Conservation (phyloP, 1,140 invertebrate genomes). For the Holotrichia oblita region DNA sequence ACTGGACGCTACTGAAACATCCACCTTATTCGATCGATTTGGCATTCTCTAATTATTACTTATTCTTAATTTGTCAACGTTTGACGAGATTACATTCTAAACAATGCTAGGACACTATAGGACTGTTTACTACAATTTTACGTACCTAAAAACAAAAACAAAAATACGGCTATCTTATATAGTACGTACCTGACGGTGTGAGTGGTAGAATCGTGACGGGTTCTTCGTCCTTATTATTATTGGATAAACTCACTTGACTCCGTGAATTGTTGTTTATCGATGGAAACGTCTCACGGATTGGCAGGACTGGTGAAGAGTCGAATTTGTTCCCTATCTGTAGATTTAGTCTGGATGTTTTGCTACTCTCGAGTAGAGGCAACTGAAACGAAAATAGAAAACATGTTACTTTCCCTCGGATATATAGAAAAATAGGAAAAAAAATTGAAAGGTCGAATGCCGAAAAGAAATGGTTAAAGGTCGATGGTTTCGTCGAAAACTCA, state of each 20-base stretch:
- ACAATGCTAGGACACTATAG: too few relatives aligned
- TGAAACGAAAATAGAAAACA: constrained; percentile 48
- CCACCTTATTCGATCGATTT: too few relatives aligned
- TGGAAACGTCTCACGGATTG: constrained; percentile 55
- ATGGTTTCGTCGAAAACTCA: background rate
- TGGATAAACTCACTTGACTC: constrained; percentile 49
- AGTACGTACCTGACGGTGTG: constrained; percentile 63
- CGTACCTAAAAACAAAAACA: background rate
- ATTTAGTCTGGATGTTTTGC: constrained; percentile 56
- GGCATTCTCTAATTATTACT: too few relatives aligned
- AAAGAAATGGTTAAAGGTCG: background rate
- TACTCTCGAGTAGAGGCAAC: constrained; percentile 57
- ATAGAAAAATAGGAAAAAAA: constrained; percentile 46
- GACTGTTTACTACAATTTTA: too few relatives aligned
- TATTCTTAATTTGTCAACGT: too few relatives aligned
- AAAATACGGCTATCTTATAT: background rate
- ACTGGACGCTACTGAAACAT: too few relatives aligned
- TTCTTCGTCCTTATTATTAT: constrained; percentile 55
- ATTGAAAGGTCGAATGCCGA: background rate
- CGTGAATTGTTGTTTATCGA: constrained; percentile 57
- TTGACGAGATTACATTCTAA: too few relatives aligned
- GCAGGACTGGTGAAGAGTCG: constrained; percentile 54
- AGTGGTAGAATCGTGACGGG: constrained; percentile 58
- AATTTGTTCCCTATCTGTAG: constrained; percentile 52
- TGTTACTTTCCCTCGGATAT: constrained; percentile 47